Evolutionary conservation across 2,113 vertebrate genomes (phyloP), one percentile per base, ranked within the genome.

Genomic region (Euleptes europaea): DNA sequence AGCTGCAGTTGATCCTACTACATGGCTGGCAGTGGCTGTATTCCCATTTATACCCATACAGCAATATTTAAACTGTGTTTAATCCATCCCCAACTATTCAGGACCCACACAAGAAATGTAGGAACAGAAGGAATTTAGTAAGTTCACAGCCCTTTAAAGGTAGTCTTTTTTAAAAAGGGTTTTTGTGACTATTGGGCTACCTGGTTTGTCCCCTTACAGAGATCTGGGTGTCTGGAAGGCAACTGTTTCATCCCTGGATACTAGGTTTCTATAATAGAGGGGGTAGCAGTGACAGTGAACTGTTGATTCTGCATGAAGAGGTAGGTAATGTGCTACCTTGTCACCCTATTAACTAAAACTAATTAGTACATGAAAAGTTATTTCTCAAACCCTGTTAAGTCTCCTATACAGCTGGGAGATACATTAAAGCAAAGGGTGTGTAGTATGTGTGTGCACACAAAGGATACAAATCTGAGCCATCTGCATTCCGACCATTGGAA

Each of bases 81-180:
- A 80, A 73, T 40, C 57, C 26, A 19, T 12, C 35, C 28, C 44
- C 11, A 31, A 66, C 42, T 31, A 19, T 65, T 73, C 76, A 76
- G 26, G 49, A 11, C 66, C 5, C 67, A 73, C 33, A n/a, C 10
- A 63, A 63, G 60, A 28, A 26, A 60, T 26, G 23, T 60, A 83
- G 54, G 75, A 75, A 83, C 66, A 78, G 72, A 60, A 33, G 12
- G 44, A 82, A 82, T 72, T 57, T 80, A 85, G 35, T 28, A 77
- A 38, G 35, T 35, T 85, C 47, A 33, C 66, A 60, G 49, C 38
- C 67, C 66, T 79, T 79, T 71, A 35, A 35, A 57, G 33, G 51
- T 49, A 33, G 17, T 21, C 8, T 23, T 35, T 15, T 54, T 33
- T 35, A 15, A 11, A 47, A 44, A 44, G 13, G 3, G 57, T 8